Base-by-base conservation (phyloP, 2,888 invertebrate genomes). In the Oscheius onirici region DNA sequence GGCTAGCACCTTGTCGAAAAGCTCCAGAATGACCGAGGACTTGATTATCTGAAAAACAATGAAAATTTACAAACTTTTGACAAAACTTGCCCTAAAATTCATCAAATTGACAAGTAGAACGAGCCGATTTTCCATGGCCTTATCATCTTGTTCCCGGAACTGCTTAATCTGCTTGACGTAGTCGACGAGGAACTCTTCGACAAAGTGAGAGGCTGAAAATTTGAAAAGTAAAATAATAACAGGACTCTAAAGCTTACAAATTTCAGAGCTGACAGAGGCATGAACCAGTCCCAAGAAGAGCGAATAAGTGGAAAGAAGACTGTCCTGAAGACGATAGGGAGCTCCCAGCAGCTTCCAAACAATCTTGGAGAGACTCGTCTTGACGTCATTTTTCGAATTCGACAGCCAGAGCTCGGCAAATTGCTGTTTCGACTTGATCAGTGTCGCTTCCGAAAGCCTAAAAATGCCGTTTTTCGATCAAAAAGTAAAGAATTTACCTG, bases 371-470 rank as follows among this genome's bases (percentile, higher is more conserved):
- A 81, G 68, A 1, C 75, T 66, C 26, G 60, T 71, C 68, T 79
- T 79, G 26, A 81, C 79, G 52, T 79, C 80, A 66, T 81, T 81
- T 54, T 79, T 81, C 20, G 81, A 81, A 49, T 73, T 69, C 0
- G 66, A 68, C 13, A 44, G 34, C 79, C 79, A 78, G 43, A 81
- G 41, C 34, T 81, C 81, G 5, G 71, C 73, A n/a, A 79, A 73
- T 20, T 57, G 61, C 28, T 76, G 74, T 49, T 77, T 75, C 6
- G 74, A 74, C 51, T 81, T 81, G 57, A 79, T 69, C 43, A 81
- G 55, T 17, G 79, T 79, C 20, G 79, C 72, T 26, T 81, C 81
- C 13, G 81, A 79, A 15, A 81, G 22, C 17, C 75, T 73, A 68
- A 54, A 52, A 11, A 44, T n/a, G n/a, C 13, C 0, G 3, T 43